Evolutionary conservation across 2,113 vertebrate genomes (phyloP).

Genomic region (Tetrao urogallus): DNA sequence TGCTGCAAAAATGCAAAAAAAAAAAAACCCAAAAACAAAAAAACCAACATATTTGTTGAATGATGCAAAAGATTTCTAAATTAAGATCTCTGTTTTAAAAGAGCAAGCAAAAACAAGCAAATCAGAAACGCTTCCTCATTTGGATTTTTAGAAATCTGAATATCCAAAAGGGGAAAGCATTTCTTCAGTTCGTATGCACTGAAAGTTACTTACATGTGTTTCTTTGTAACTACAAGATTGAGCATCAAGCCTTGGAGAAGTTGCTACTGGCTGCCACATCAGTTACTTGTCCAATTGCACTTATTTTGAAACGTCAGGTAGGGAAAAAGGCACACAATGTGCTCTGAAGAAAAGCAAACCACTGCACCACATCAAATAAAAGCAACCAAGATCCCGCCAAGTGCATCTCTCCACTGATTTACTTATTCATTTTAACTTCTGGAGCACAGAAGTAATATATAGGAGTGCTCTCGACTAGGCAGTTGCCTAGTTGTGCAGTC

Average conservation of each 20-base stretch:
- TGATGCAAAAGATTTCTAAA: not conserved
- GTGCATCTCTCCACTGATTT: not conserved
- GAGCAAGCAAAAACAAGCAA: not conserved
- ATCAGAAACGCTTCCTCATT: not conserved
- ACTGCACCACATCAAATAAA: not conserved
- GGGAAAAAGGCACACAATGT: not conserved
- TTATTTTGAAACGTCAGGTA: not conserved
- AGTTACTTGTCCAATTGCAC: not conserved
- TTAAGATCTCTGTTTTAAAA: not conserved
- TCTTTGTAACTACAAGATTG: fast-evolving
- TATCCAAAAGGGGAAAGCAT: not conserved
- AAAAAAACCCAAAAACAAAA: too few species aligned
- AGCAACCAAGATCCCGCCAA: not conserved
- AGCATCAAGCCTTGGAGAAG: not conserved
- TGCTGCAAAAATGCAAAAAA: not conserved
- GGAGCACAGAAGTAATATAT: not conserved
- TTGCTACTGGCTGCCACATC: not conserved
- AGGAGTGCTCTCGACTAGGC: not conserved
- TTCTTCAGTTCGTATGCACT: not conserved
- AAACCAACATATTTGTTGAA: not conserved
- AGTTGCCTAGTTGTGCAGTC: not conserved
- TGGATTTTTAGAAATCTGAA: not conserved
- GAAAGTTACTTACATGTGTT: not conserved
- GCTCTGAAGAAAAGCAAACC: not conserved
- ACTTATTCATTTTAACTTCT: not conserved